Evolutionary conservation across 2,113 vertebrate genomes (phyloP).

Genomic region (Tenebrosternarchus preto): DNA sequence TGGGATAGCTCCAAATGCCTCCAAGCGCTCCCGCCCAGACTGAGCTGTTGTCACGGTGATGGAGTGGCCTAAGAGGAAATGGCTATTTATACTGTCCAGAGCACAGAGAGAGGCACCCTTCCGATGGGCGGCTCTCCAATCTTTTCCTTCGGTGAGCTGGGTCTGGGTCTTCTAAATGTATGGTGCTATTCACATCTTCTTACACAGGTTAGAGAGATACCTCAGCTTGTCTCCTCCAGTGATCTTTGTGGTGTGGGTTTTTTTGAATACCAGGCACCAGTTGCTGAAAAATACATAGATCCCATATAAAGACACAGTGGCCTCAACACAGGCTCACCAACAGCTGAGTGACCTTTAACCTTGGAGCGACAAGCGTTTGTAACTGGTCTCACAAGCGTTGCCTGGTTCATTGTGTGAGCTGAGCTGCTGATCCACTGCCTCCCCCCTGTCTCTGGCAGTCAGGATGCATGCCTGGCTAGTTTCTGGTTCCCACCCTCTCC

Average conservation of each 20-base stretch:
- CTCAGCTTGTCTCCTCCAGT: not conserved
- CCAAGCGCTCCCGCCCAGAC: slow-evolving; percentile 39
- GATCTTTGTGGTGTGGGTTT: not conserved
- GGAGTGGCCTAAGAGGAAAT: slow-evolving; percentile 54
- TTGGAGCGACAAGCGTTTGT: not conserved
- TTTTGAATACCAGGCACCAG: not conserved
- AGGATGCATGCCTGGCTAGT: slow-evolving; percentile 22
- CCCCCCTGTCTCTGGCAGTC: not conserved
- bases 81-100: slow-evolving; percentile 54
- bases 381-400: too few species aligned
- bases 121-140: slow-evolving; percentile 46
- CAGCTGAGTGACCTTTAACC: not conserved
- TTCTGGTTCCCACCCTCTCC: slow-evolving; percentile 36
- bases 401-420: not conserved
- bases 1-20: slow-evolving; percentile 36
- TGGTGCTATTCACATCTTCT: not conserved
- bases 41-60: slow-evolving; percentile 37
- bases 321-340: not conserved
- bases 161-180: slow-evolving; percentile 3
- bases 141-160: slow-evolving; percentile 26
- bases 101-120: slow-evolving; percentile 53
- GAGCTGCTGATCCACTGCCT: not conserved
- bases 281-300: not conserved
- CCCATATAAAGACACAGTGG: not conserved
- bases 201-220: not conserved